phyloP scores from a whole-genome alignment of 2,888 invertebrate species.

The Ashinkailepas kermadecensis region DNA sequence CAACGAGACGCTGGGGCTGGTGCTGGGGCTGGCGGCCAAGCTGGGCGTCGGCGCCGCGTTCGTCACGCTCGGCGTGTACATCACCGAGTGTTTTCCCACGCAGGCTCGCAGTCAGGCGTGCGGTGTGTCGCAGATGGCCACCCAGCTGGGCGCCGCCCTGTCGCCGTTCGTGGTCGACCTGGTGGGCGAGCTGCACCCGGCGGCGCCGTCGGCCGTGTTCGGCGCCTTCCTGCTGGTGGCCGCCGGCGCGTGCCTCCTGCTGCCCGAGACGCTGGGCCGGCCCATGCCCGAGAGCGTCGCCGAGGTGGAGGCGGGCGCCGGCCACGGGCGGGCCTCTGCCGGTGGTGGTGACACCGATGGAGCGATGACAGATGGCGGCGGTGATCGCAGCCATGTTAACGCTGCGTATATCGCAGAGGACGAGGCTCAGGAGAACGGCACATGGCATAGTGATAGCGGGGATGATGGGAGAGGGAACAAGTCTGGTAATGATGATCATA shows the following conservation, averaged over 20 bases:
- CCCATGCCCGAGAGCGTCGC: background rate
- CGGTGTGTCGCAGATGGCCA: conserved; percentile 29
- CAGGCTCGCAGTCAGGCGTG: conserved; percentile 43
- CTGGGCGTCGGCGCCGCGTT: conserved; percentile 45
- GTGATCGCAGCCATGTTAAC: no score
- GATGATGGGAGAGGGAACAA: no score
- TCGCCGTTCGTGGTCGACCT: conserved; percentile 42
- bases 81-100: conserved; percentile 38
- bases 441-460: no score
- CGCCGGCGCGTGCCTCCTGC: background rate
- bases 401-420: no score
- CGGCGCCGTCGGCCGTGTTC: background rate
- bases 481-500: no score
- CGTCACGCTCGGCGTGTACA: conserved; percentile 44
- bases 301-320: background rate
- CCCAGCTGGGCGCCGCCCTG: conserved; percentile 46
- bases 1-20: conserved; percentile 31
- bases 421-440: no score
- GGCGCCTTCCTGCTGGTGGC: background rate
- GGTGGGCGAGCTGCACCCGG: conserved; percentile 25
- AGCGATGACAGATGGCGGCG: no score
- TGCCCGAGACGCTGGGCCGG: background rate
- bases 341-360: no score
- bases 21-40: conserved; percentile 39
- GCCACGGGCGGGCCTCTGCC: no score